Evolutionary conservation across 2,888 invertebrate genomes (phyloP), one percentile per base, ranked within the genome.

Genomic region (Gandaritis pyraliata): DNA sequence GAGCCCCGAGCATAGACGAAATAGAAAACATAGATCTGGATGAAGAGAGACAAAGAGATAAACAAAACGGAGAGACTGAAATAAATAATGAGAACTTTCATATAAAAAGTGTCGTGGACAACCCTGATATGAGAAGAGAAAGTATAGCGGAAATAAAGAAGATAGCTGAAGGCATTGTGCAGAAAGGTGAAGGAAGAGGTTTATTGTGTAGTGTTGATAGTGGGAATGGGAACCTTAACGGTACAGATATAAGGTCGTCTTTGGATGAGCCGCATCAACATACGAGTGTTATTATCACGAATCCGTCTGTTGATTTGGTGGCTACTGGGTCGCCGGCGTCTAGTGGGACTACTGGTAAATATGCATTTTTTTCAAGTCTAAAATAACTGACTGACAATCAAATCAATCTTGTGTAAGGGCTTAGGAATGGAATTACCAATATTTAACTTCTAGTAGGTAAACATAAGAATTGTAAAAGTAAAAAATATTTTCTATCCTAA

Each of bases 221-320:
- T 74, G 90, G 78, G 2, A 87, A 87, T 78, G 72, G 81, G 29
- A 86, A 88, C 71, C 58, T 85, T 45, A 87, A 90, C 61, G 88
- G 93, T 10, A 84, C 72, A 64, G 86, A 92, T 58, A 66, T 82
- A 61, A 83, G 82, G 70, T 82, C 86, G 0, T 86, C 88, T 0
- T 64, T 87, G 33, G 88, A 91, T 61, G 89, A 89, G 60, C 73
- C 82, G 2, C 89, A 81, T 33, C 87, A 87, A 66, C 93, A 92
- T 64, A 94, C 94, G 7, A 95, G 95, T 70, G 95, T 96, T 1
- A 95, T 95, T 64, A 93, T 96, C 8, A 95, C 95, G 0, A 95
- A 95, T 75, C 95, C 95, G 0, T 95, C 95, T 1, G 93, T 95
- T 7, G 95, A 95, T 81, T 88, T 95, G 45, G 92, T 78, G 2